Base-by-base conservation (phyloP, 2,797 vertebrate species). In the Pterois miles region DNA sequence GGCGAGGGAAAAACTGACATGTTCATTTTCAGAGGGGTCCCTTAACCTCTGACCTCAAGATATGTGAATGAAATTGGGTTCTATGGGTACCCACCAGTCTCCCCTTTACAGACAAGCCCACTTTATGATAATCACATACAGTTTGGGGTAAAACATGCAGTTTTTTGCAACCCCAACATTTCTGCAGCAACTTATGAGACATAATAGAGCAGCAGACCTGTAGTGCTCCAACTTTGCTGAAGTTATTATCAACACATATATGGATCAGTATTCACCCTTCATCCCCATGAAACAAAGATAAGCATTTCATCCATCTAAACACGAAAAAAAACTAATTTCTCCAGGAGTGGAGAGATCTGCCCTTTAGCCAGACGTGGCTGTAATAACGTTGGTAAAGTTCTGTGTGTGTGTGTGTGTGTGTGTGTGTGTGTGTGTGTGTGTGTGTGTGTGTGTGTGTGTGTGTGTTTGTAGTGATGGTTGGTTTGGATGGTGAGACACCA, bases 341-440 rank as follows among this genome's bases (percentile, higher is more conserved):
- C 6, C 53, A 87, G 83, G 85, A 91, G 89, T 62, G 88, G 93
- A 94, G 81, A 92, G 93, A 93, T 93, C 78, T 93, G 89, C 90
- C 93, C 92, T 94, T 94, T 92, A 87, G 73, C 38, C 65, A 89
- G 77, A 73, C 78, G 22, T 63, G 78, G 74, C 78, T 86, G 59
- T 85, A 87, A 90, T 90, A 86, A 88, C 81, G 81, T 67, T 66
- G 81, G 36, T 74, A 36, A 68, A 76, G 64, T 79, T 79, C 33
- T 66, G n/a, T n/a, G 23, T 31, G 46, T 23, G 34, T 31, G 64
- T 53, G 36, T 62, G 62, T 33, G 59, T 33, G 71, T 60, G 46
- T 71, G 56, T 34, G 80, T 60, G 59, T 63, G 64, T 36, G 23
- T 29, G 54, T 38, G 23, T 31, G 46, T 23, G 34, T 31, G 23